Percentiles rank a stretch among this genome's conserved stretches.
phyloP scores from a whole-genome alignment of 53 echinoderm and acorn worm species.

The Holothuria leucospilota region DNA sequence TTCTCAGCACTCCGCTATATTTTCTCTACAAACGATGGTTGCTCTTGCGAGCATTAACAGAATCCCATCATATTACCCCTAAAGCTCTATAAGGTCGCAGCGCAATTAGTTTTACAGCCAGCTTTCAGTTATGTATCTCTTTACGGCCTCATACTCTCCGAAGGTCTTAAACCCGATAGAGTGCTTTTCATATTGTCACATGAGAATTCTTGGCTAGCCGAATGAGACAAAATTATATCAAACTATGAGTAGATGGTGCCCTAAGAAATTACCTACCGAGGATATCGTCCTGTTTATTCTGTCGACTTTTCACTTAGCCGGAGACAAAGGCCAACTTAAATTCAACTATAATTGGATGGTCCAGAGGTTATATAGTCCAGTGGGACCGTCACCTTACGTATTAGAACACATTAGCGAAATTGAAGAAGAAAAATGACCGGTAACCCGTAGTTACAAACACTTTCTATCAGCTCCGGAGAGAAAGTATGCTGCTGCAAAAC shows the following conservation, averaged over 20 bases:
- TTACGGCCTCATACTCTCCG: neutral
- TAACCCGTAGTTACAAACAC: conserved; percentile 6
- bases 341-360: conserved; percentile 29
- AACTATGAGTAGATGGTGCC: neutral
- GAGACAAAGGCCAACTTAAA: neutral
- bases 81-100: neutral
- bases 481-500: conserved; percentile 7
- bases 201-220: conserved; percentile 31
- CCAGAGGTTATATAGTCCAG: conserved; percentile 17
- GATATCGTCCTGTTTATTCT: conserved; percentile 9
- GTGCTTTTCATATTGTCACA: conserved; percentile 4
- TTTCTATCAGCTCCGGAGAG: conserved; percentile 4
- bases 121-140: conserved; percentile 8
- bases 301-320: neutral
- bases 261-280: neutral
- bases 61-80: conserved; percentile 22
- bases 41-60: conserved; percentile 15
- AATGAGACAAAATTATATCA: conserved; percentile 7
- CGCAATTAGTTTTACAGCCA: conserved; percentile 29
- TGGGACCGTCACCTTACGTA: conserved; percentile 5
- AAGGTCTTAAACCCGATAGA: conserved; percentile 7
- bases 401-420: conserved; percentile 4
- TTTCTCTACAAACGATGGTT: neutral
- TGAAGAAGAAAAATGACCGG: conserved; percentile 11
- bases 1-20: neutral